Evolutionary conservation across 2,888 invertebrate species (phyloP), one percentile per base, ranked within the genome.

Genomic region (Psococerastis gibbosa): DNA sequence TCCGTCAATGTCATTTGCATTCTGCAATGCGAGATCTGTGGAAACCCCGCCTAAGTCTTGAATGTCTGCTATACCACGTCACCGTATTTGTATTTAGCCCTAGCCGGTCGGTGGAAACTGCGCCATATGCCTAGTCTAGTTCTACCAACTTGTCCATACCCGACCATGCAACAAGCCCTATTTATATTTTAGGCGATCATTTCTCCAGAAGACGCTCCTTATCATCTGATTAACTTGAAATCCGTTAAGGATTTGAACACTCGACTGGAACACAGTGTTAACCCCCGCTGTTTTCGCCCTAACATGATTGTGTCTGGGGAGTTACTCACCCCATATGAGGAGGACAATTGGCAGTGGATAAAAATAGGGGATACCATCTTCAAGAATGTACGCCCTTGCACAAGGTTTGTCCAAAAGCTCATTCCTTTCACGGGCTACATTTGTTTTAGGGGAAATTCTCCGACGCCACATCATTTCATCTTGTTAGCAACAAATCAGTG

Each of bases 331-430:
- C 22, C 41, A 6, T 43, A 41, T 22, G 43, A 43, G n/a, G 43
- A 43, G 16, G 43, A 43, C 35, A 41, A 15, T 3, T 43, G 35
- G 38, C 17, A 16, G 8, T 43, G 43, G 43, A 11, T 43, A 15
- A 38, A 35, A 11, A 38, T 43, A 8, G 18, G 22, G 6, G 35
- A 43, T 16, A 22, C 35, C 43, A 23, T 22, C 13, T 35, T 43
- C 20, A 34, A 35, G 9, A 15, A 6, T 11, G 11, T 43, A 23
- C 22, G 20, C 8, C 43, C 43, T 11, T 43, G 43, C 35, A 41
- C 35, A 34, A 32, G 43, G 22, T 43, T 31, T 31, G 31, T 11
- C n/a, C 9, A 9, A 9, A 31, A 31, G n/a, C 31, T 31, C n/a
- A 31, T n/a, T 33, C 16, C 4, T 17, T 3, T 9, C 33, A 33